phyloP scores from a whole-genome alignment of 2,888 invertebrate genomes.

The Lasioglossum oenotherae region DNA sequence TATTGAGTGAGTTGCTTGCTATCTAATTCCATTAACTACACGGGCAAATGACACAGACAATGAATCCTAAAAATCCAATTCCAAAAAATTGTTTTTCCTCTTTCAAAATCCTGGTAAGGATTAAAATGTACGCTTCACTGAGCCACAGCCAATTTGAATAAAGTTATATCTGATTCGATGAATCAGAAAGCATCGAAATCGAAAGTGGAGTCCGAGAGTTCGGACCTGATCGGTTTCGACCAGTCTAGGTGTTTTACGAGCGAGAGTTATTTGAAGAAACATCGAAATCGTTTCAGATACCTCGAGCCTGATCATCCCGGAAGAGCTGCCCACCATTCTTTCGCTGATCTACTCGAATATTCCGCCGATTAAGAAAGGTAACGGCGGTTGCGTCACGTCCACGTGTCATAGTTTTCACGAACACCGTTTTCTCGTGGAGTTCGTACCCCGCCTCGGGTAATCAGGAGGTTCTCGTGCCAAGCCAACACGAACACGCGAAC shows the following conservation, averaged over 20 bases:
- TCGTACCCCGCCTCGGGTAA: not conserved
- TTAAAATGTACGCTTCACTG: no score
- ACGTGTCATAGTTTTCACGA: not conserved
- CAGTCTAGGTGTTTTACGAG: no score
- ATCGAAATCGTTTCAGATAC: slow-evolving; percentile 84
- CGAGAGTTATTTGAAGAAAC: not conserved
- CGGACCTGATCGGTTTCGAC: not conserved
- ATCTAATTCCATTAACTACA: not conserved
- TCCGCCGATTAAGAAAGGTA: slow-evolving; percentile 94
- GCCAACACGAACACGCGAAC: slow-evolving; percentile 31
- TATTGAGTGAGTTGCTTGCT: not conserved
- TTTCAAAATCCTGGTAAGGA: no score
- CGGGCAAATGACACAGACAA: no score
- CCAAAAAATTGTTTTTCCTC: no score
- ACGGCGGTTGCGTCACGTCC: slow-evolving; percentile 42
- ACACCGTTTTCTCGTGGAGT: not conserved
- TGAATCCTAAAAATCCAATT: no score
- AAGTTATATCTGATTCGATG: not conserved
- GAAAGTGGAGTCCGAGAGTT: not conserved
- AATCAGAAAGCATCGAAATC: not conserved
- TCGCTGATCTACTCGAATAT: slow-evolving; percentile 94
- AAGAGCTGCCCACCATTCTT: slow-evolving; percentile 91
- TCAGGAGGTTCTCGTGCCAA: slow-evolving; percentile 10
- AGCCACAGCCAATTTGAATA: no score
- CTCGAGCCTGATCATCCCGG: slow-evolving; percentile 89